Evolutionary conservation across 2,888 invertebrate species (phyloP), one percentile per base, ranked within the genome.

Genomic region (Euclidia mi): DNA sequence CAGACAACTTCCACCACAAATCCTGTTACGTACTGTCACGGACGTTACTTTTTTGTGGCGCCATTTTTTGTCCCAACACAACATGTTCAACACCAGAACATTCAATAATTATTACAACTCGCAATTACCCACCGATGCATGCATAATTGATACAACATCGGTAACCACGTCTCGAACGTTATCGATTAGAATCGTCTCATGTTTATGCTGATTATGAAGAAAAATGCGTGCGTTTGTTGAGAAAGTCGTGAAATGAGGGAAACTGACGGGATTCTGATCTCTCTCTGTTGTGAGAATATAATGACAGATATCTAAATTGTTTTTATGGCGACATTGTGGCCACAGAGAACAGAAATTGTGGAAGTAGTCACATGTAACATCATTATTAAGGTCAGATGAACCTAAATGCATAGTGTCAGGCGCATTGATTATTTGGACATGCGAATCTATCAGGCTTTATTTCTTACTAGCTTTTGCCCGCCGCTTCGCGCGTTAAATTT

Each of bases 181-280:
- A 37, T 43, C 14, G 35, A 43, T 50, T 34, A 32, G 31, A 35
- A 50, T 50, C 34, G 42, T 42, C 34, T 12, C 49, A 18, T 43
- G 42, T 50, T 12, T 31, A 35, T 35, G 18, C 12, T 14, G 29
- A 37, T 42, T 42, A 14, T 14, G 11, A 43, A n/a, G n/a, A 50
- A 49, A 40, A 50, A 43, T 35, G 35, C 43, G 28, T 50, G 28
- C 35, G 17, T 42, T 49, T 49, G 42, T 28, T 10, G 17, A n/a
- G 50, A 50, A 50, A 50, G 50, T 50, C 2, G 37, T 37, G 50
- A 50, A 31, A 50, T 50, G 50, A 43, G 37, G 29, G 43, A 31
- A 43, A 37, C 12, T 50, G 29, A 18, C n/a, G 37, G 50, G 37
- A 50, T 50, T 50, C 29, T 43, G 50, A 35, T 50, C 50, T 50